These are phyloP conservation scores for Drosophila meridiana DNA, from an alignment of 2,888 invertebrate species.

Conservation along the genomic window DNA sequence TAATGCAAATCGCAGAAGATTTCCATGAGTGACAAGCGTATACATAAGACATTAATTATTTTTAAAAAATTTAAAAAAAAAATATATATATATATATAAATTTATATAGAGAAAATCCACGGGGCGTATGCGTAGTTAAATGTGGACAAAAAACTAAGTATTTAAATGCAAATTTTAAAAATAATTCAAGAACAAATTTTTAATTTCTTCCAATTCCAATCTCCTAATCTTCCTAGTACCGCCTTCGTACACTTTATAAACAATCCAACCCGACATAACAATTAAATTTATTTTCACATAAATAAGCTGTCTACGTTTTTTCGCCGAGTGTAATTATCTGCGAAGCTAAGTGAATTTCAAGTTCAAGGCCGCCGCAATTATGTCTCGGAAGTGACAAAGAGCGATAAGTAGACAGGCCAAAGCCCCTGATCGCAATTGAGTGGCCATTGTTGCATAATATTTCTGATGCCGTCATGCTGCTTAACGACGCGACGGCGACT, in stretches of 20 bases:
- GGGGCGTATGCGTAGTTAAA: not conserved
- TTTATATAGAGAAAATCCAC: too few relatives aligned
- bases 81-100: too few relatives aligned
- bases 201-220: too few relatives aligned
- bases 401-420: constrained; percentile 23
- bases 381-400: constrained; percentile 74
- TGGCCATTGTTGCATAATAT: constrained; percentile 66
- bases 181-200: too few relatives aligned
- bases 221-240: not conserved
- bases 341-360: constrained; percentile 51
- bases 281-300: not conserved
- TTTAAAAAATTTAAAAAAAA: too few relatives aligned
- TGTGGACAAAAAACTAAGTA: not conserved
- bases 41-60: not conserved
- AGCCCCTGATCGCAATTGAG: constrained; percentile 51
- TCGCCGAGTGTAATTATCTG: constrained; percentile 37
- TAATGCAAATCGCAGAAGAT: not conserved
- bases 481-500: constrained; percentile 52
- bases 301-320: not conserved
- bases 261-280: not conserved
- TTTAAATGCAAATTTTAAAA: not conserved
- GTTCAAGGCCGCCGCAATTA: constrained; percentile 65
- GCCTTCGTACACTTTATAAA: not conserved
- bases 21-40: not conserved
- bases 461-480: constrained; percentile 70